Conservation (phyloP, 2,113 vertebrate genomes). For the Tor tambroides region DNA sequence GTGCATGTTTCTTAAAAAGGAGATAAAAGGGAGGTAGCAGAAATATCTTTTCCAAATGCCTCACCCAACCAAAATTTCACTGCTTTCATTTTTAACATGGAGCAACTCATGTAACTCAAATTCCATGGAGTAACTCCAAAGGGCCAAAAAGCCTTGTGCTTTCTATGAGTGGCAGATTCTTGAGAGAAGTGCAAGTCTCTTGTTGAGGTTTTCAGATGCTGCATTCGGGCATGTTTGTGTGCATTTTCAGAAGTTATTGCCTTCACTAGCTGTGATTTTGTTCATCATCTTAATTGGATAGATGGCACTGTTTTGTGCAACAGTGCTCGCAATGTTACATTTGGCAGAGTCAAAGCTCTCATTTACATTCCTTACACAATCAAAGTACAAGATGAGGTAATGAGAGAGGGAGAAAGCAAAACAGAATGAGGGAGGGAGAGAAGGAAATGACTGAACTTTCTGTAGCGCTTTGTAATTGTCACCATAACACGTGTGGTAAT, state of each 20-base stretch:
- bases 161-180: conserved; percentile 13
- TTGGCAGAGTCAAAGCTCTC: conserved; percentile 53
- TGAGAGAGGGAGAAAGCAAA: conserved; percentile 60
- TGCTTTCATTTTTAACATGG: neutral
- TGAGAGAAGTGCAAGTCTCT: neutral
- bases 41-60: neutral
- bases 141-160: neutral
- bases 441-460: conserved; percentile 42
- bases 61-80: neutral
- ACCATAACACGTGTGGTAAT: conserved; percentile 56
- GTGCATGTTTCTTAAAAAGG: neutral
- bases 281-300: conserved; percentile 47
- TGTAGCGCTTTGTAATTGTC: conserved; percentile 57
- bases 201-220: neutral
- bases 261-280: conserved; percentile 29
- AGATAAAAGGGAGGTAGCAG: neutral
- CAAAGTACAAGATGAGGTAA: conserved; percentile 58
- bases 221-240: neutral
- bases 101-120: neutral
- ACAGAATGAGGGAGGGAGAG: conserved; percentile 43
- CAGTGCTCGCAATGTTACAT: conserved; percentile 40
- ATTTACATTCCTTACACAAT: conserved; percentile 59
- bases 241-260: neutral
- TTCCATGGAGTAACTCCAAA: conserved; percentile 13
- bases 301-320: conserved; percentile 50